phyloP scores from a whole-genome alignment of 2,888 invertebrate genomes.

The Pachymerium ferrugineum region DNA sequence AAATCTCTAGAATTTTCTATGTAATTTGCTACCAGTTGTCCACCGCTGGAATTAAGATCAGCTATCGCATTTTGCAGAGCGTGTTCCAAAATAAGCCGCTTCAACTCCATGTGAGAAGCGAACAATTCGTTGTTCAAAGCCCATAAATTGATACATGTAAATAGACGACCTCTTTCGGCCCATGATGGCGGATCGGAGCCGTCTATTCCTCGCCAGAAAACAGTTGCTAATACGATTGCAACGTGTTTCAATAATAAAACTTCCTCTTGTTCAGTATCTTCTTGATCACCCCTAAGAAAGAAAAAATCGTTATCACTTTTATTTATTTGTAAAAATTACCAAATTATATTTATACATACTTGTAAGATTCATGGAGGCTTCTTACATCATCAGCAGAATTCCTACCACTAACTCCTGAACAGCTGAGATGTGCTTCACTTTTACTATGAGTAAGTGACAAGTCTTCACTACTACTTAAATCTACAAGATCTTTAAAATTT shows the following conservation, averaged over 20 bases:
- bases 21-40: conserved; percentile 47
- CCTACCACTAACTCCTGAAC: background rate
- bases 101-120: conserved; percentile 54
- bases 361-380: background rate
- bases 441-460: background rate
- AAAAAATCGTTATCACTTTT: background rate
- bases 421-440: background rate
- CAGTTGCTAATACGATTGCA: conserved; percentile 55
- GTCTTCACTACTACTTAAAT: background rate
- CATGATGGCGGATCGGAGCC: conserved; percentile 55
- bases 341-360: background rate
- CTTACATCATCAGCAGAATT: background rate
- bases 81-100: conserved; percentile 57
- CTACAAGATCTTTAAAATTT: background rate
- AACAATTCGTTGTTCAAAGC: conserved; percentile 56
- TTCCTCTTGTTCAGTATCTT: conserved; percentile 31
- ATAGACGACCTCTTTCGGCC: conserved; percentile 58
- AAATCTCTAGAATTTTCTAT: conserved; percentile 57
- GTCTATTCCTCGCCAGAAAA: conserved; percentile 59
- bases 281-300: background rate
- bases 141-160: conserved; percentile 57
- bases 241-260: conserved; percentile 53
- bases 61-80: conserved; percentile 56
- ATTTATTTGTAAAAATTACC: background rate
- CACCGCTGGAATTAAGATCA: conserved; percentile 50